Conservation (phyloP, 2,797 vertebrate genomes). For the Anniella stebbinsi region DNA sequence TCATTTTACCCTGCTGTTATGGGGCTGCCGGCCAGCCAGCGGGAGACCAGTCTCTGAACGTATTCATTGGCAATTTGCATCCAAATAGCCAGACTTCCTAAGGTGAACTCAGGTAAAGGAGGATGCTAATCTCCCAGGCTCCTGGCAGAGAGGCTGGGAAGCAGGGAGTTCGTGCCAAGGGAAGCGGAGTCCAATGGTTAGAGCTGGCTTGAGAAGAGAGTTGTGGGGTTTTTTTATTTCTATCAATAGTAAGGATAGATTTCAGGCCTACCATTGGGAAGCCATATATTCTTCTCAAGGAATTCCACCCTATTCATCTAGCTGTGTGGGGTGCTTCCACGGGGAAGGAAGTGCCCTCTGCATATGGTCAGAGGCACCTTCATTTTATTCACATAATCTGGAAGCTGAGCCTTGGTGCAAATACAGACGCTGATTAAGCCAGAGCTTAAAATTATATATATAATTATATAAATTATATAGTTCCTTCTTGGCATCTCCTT, state of each 20-base stretch:
- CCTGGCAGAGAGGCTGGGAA: background rate
- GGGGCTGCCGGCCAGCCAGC: background rate
- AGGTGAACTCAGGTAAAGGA: conserved; percentile 9
- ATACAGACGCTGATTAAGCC: background rate
- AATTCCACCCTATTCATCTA: background rate
- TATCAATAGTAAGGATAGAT: background rate
- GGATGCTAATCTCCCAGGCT: background rate
- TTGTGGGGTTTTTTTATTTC: background rate
- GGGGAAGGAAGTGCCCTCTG: background rate
- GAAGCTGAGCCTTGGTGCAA: fast-evolving
- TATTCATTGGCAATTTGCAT: conserved; percentile 6
- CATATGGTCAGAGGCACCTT: background rate
- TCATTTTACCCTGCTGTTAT: background rate
- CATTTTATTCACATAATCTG: background rate
- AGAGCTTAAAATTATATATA: background rate
- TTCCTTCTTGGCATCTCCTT: background rate
- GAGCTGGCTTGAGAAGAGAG: background rate
- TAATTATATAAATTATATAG: too few relatives aligned
- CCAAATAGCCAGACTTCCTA: conserved; percentile 5
- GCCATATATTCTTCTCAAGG: too few relatives aligned
- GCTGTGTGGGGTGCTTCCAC: background rate
- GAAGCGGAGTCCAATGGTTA: background rate
- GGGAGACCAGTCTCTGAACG: background rate
- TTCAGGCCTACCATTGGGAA: background rate
- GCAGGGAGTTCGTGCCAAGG: background rate